Evolutionary conservation across 2,888 invertebrate genomes (phyloP), one percentile per base, ranked within the genome.

Genomic region (Hydroisotoma schaefferi): DNA sequence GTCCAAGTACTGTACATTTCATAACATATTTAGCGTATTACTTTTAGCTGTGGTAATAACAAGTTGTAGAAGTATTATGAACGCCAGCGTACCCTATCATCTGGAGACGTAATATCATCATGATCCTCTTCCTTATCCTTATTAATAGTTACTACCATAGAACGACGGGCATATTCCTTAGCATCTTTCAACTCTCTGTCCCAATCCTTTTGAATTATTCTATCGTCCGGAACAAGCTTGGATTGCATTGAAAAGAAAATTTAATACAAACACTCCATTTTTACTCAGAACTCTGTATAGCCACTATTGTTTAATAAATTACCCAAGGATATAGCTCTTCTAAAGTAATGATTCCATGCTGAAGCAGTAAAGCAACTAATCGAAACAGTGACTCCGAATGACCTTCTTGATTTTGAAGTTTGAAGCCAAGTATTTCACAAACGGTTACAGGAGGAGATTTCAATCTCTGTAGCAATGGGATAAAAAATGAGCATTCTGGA

Each of bases 351-450:
- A 98, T 85, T 65, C 84, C 83, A 78, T 94, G 85, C 77, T 94
- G 92, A 54, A 99, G 80, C 71, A 99, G 83, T 65, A 94, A 79
- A 10, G 97, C 95, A 61, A 94, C 89, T 37, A 98, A 83, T 76
- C 86, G 85, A 81, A 93, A 97, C 51, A 98, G 79, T 1, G 92
- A 88, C 52, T 85, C 84, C 2, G 68, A 60, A 29, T 63, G 56
- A 12, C 64, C 28, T 40, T 67, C 69, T 29, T 64, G 66, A 23
- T 57, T 59, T 75, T 73, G 80, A 75, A 89, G 87, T 77, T 98
- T 97, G 76, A 97, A 95, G 38, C 94, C 95, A 64, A 99, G 81
- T 38, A 98, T 90, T 79, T 98, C 95, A 73, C 91, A 91, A 68
- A 99, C 85, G 48, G 95, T 90, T 69, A 84, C 84, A 38, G 85